These are phyloP conservation scores for Sus cebifrons DNA, from an alignment of 2,797 vertebrate genomes.

Conservation along the genomic window DNA sequence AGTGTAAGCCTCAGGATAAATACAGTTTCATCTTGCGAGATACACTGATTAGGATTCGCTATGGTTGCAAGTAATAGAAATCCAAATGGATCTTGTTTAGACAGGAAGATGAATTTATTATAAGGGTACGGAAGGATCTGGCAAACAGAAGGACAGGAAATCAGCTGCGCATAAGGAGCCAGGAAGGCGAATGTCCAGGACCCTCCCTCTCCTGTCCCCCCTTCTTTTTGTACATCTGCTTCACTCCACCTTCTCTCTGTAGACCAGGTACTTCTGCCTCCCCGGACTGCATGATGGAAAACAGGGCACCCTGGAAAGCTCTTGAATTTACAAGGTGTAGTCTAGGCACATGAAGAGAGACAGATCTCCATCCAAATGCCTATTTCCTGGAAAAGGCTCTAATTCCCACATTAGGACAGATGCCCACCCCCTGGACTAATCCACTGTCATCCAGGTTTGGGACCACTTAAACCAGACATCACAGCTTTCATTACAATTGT, in stretches of 20 bases:
- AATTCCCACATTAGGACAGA: not conserved
- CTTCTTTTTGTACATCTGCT: not conserved
- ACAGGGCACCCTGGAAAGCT: not conserved
- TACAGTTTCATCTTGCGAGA: not conserved
- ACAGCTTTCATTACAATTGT: not conserved
- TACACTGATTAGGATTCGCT: not conserved
- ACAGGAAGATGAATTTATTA: conserved; percentile 15
- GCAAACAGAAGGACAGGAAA: conserved; percentile 56
- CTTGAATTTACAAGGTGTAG: conserved; percentile 54
- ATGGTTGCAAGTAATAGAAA: conserved; percentile 14
- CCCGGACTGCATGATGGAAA: not conserved
- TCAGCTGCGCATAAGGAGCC: not conserved
- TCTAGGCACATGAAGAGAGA: conserved; percentile 24
- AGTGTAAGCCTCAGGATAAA: not conserved
- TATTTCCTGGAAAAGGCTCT: conserved; percentile 21
- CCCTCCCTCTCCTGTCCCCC: not conserved
- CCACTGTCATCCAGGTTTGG: not conserved
- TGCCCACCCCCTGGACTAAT: not conserved
- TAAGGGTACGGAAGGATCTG: not conserved
- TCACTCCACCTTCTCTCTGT: not conserved
- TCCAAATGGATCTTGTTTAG: not conserved
- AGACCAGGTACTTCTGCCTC: not conserved
- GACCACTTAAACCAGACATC: not conserved
- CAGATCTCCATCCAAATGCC: not conserved
- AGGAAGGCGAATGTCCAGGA: not conserved